Evolutionary conservation across 2,113 vertebrate species (phyloP).

Genomic region (Bambusicola thoracicus): DNA sequence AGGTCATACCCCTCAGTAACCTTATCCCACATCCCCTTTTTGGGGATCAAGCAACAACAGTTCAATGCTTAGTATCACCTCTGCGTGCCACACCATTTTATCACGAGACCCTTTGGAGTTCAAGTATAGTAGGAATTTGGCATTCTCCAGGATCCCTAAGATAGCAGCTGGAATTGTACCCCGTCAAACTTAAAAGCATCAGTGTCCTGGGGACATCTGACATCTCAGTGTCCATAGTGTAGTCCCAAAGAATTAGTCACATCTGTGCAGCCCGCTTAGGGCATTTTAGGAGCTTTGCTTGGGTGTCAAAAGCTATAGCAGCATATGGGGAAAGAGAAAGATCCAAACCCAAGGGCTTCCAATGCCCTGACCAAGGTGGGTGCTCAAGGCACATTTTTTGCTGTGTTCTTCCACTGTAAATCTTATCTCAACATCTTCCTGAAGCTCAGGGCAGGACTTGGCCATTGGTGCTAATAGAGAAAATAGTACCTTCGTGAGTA

Average conservation of each 20-base stretch:
- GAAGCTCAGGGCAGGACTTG: background rate
- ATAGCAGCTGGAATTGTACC: background rate
- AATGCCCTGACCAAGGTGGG: background rate
- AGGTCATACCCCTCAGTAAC: background rate
- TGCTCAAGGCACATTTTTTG: background rate
- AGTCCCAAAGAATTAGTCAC: background rate
- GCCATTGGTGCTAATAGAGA: background rate
- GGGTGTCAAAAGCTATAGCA: background rate
- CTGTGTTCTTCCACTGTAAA: background rate
- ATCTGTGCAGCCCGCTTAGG: background rate
- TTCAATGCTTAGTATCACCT: accelerated
- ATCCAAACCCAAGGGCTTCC: background rate
- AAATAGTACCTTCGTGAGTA: background rate
- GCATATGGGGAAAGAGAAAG: background rate
- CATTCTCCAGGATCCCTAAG: background rate
- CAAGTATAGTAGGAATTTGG: accelerated
- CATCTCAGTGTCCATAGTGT: background rate
- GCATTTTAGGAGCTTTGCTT: background rate
- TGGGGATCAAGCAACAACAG: background rate
- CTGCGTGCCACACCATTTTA: background rate
- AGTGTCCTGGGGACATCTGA: background rate
- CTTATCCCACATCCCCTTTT: background rate
- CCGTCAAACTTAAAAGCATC: accelerated
- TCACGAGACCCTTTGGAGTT: background rate
- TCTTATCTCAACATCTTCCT: background rate